These are phyloP conservation scores for Dyspetes luteomarginatus DNA, from an alignment of 2,888 invertebrate species.

Conservation along the genomic window DNA sequence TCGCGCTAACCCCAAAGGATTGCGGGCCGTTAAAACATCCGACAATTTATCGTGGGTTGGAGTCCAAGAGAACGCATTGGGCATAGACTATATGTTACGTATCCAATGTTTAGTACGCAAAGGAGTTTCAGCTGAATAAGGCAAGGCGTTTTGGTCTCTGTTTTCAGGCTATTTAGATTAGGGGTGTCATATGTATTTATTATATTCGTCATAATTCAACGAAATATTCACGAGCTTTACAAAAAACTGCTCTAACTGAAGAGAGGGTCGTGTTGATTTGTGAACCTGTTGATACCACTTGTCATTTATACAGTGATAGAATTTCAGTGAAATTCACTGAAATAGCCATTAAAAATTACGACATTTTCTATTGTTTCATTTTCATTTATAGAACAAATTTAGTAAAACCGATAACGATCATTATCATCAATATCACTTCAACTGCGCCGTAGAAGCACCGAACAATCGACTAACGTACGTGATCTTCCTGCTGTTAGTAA, in stretches of 20 bases:
- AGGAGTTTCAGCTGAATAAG: too few relatives aligned
- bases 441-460: neutral
- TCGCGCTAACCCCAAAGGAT: slow-evolving; percentile 68
- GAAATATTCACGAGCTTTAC: too few relatives aligned
- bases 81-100: neutral
- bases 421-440: neutral
- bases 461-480: slow-evolving; percentile 3
- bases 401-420: neutral
- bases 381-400: neutral
- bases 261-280: too few relatives aligned
- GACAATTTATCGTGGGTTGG: neutral
- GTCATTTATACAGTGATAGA: neutral
- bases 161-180: too few relatives aligned
- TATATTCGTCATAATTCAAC: too few relatives aligned
- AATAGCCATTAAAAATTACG: too few relatives aligned
- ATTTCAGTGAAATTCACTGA: neutral
- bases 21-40: slow-evolving; percentile 72
- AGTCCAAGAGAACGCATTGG: too few relatives aligned
- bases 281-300: too few relatives aligned
- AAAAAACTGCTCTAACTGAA: too few relatives aligned
- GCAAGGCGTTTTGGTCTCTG: too few relatives aligned
- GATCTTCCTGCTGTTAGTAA: slow-evolving; percentile 23
- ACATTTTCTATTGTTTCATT: too few relatives aligned
- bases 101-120: neutral
- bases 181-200: too few relatives aligned